Conservation (phyloP, 2,113 vertebrate species). For the Isichthys henryi region DNA sequence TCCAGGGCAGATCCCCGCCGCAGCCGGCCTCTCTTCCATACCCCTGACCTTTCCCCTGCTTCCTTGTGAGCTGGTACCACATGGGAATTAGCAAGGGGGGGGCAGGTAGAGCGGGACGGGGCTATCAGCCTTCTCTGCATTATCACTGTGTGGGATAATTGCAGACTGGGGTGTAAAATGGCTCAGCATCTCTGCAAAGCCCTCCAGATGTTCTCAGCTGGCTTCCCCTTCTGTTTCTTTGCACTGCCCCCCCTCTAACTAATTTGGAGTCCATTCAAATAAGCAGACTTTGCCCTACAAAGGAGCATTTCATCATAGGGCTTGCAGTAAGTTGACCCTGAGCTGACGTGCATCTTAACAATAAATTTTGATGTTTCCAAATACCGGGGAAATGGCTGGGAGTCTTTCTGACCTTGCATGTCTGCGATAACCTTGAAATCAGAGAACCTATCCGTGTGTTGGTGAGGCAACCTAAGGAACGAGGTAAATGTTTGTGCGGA, state of each 20-base stretch:
- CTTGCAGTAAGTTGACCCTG: neutral
- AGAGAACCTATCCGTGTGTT: neutral
- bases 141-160: neutral
- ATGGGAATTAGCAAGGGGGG: constrained; percentile 15
- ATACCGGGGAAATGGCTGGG: neutral
- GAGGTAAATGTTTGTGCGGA: neutral
- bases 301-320: neutral
- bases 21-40: constrained; percentile 2
- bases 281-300: neutral
- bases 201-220: neutral
- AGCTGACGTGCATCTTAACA: neutral
- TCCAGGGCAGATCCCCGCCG: neutral
- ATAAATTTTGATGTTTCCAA: neutral
- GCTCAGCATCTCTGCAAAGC: neutral
- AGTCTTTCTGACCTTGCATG: neutral
- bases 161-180: neutral
- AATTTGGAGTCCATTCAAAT: neutral
- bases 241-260: neutral
- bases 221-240: neutral
- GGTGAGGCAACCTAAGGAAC: neutral
- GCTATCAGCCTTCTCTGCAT: neutral
- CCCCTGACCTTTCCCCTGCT: constrained; percentile 33
- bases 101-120: neutral
- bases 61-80: constrained; percentile 19
- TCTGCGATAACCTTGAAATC: neutral